Percentiles rank a stretch among this genome's conserved stretches.
These are phyloP conservation scores for Drosophila rhopaloa DNA, from an alignment of 1,140 invertebrate species.

Conservation along the genomic window DNA sequence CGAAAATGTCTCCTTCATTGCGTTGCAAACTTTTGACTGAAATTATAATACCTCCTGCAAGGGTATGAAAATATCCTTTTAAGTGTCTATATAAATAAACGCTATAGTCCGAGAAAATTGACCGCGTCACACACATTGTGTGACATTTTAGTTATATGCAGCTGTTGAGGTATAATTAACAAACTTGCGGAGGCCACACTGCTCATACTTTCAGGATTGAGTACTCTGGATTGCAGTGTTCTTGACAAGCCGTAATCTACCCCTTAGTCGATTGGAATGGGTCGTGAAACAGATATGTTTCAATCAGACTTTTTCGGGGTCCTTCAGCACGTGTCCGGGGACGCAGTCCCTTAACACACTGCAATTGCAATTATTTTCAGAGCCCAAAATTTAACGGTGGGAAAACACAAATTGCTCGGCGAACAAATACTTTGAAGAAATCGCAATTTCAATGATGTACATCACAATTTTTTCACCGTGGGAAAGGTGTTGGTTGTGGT, in stretches of 20 bases:
- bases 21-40: too few species aligned
- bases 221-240: neutral
- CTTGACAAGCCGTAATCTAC: constrained; percentile 45
- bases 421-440: constrained; percentile 16
- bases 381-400: constrained; percentile 66
- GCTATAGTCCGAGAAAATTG: too few species aligned
- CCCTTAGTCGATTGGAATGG: constrained; percentile 18
- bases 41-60: too few species aligned
- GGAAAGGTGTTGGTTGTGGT: constrained; percentile 63
- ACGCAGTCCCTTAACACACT: constrained; percentile 1
- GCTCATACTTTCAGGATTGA: constrained; percentile 7
- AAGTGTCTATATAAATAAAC: too few species aligned
- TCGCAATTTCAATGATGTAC: constrained; percentile 61
- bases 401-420: constrained; percentile 47
- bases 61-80: too few species aligned
- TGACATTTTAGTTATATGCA: too few species aligned
- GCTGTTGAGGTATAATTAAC: constrained; percentile 30
- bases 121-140: too few species aligned
- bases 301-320: constrained; percentile 42
- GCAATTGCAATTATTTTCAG: constrained; percentile 73
- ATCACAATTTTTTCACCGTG: constrained; percentile 46
- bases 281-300: constrained; percentile 65
- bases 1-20: too few species aligned
- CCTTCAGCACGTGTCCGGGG: constrained; percentile 53
- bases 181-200: constrained; percentile 17